Conservation (phyloP, 2,113 vertebrate species). For the Henicopernis longicauda region DNA sequence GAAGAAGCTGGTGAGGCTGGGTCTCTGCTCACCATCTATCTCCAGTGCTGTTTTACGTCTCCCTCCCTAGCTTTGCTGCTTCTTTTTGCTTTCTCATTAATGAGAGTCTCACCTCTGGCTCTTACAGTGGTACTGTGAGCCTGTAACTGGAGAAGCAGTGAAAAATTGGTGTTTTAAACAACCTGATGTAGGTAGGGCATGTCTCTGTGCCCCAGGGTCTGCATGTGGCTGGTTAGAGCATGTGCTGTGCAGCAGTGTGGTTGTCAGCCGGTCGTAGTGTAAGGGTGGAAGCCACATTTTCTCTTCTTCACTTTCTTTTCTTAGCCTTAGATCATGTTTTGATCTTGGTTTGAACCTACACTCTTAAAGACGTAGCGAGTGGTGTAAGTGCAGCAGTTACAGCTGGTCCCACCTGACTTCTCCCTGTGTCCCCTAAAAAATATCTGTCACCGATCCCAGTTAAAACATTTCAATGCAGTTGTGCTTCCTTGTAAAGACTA, state of each 20-base stretch:
- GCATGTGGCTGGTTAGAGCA: neutral
- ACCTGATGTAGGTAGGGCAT: neutral
- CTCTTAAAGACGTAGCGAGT: fast-evolving
- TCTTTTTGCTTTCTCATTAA: neutral
- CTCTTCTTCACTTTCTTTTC: neutral
- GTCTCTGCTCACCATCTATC: neutral
- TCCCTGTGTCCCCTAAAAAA: neutral
- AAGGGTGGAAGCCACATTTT: neutral
- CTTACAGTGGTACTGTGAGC: neutral
- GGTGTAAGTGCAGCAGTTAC: neutral
- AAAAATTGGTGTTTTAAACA: neutral
- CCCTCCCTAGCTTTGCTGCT: neutral
- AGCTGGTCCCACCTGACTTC: neutral
- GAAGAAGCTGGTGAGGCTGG: neutral
- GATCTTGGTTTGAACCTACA: neutral
- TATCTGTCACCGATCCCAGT: neutral
- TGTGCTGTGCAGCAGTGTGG: neutral
- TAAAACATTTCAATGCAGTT: fast-evolving
- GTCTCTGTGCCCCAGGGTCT: neutral
- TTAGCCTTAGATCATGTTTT: neutral
- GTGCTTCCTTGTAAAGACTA: neutral
- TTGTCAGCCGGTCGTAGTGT: neutral
- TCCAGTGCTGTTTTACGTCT: neutral
- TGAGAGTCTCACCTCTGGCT: neutral
- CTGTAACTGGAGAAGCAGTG: neutral